A percentile compares a stretch with the other conserved stretches of the same genome.
phyloP scores from a whole-genome alignment of 1,140 invertebrate genomes.

The Drosophila serrata region DNA sequence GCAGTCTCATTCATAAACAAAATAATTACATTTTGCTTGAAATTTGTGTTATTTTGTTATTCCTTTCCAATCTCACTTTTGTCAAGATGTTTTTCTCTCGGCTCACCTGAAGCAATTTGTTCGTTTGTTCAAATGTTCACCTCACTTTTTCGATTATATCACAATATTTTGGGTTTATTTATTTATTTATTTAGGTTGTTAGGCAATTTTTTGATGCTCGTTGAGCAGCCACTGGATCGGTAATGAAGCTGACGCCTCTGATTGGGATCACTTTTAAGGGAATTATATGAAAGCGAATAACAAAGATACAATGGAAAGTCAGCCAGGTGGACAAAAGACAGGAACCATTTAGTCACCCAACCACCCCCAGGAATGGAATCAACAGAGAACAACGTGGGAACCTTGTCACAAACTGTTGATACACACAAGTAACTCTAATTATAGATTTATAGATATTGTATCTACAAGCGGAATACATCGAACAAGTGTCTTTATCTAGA shows the following conservation, averaged over 20 bases:
- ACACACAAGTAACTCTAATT: slow-evolving; percentile 60
- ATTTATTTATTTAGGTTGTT: slow-evolving; percentile 24
- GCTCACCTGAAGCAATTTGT: slow-evolving; percentile 27
- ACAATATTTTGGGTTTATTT: slow-evolving; percentile 27
- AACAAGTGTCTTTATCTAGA: slow-evolving; percentile 63
- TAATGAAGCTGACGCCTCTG: slow-evolving; percentile 54
- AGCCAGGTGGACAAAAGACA: slow-evolving; percentile 58
- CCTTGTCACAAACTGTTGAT: slow-evolving; percentile 30
- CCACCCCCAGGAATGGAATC: slow-evolving; percentile 16
- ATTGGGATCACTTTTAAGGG: slow-evolving; percentile 53
- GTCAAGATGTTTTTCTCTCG: background rate
- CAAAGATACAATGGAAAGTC: slow-evolving; percentile 46
- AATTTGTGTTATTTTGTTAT: slow-evolving; percentile 15
- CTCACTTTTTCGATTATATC: slow-evolving; percentile 32
- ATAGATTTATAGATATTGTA: slow-evolving; percentile 78
- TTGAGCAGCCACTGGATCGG: slow-evolving; percentile 41
- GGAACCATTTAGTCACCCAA: slow-evolving; percentile 18
- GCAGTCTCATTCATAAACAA: slow-evolving; percentile 45
- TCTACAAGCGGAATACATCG: slow-evolving; percentile 47
- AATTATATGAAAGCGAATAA: slow-evolving; percentile 21
- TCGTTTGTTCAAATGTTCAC: slow-evolving; percentile 19
- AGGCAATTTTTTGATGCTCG: slow-evolving; percentile 23
- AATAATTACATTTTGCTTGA: slow-evolving; percentile 34
- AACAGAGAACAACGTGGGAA: slow-evolving; percentile 32
- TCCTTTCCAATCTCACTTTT: slow-evolving; percentile 24